Conservation (phyloP, 2,113 vertebrate species). For the Cettia cetti region DNA sequence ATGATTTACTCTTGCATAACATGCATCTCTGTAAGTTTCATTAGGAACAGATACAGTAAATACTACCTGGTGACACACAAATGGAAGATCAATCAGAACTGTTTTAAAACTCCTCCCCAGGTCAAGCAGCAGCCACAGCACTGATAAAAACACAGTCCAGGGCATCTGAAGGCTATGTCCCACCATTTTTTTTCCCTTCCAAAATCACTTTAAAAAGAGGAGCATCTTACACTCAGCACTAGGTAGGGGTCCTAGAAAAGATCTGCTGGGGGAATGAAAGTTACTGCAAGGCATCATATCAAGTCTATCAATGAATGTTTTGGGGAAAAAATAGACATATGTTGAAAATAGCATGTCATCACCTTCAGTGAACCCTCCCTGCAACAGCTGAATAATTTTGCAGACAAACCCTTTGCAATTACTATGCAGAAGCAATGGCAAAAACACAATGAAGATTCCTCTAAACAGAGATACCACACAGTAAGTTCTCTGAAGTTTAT, state of each 20-base stretch:
- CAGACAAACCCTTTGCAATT: background rate
- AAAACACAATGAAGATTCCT: background rate
- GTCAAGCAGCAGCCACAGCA: background rate
- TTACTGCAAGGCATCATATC: background rate
- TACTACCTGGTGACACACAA: background rate
- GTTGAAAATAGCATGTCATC: background rate
- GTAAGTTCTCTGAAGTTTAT: background rate
- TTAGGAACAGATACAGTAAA: background rate
- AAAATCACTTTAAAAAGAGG: background rate
- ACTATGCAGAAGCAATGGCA: background rate
- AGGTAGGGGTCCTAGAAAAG: background rate
- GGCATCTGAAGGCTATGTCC: background rate
- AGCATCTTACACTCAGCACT: background rate
- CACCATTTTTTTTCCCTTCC: background rate
- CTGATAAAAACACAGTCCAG: background rate
- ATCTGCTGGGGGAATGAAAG: background rate
- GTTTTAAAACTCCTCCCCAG: background rate
- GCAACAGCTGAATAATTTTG: background rate
- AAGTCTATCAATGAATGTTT: no score
- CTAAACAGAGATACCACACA: background rate
- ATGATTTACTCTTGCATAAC: background rate
- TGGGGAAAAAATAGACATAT: rapidly evolving
- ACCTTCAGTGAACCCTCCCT: background rate
- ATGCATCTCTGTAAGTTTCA: background rate
- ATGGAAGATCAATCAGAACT: background rate